Evolutionary conservation across 2,797 vertebrate species (phyloP).

Genomic region (Cetoscarus ocellatus): DNA sequence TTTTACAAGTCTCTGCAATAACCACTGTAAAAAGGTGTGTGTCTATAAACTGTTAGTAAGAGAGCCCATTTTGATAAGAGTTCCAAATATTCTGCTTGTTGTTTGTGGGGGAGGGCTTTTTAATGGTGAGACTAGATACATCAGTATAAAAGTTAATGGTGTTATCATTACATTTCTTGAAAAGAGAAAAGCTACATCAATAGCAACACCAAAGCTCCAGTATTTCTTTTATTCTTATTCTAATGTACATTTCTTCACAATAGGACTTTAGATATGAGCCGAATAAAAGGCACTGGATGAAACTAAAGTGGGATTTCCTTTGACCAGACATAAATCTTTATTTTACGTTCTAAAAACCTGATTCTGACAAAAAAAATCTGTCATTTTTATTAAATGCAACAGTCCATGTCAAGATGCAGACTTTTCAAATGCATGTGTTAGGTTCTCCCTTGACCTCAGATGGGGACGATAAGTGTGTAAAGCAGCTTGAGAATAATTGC

Average conservation of each 20-base stretch:
- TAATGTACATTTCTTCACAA: neutral
- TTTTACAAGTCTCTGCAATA: no score
- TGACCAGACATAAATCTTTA: neutral
- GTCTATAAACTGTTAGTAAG: no score
- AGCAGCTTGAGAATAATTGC: slow-evolving; percentile 57
- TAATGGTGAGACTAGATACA: no score
- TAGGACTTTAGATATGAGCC: neutral
- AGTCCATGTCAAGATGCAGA: slow-evolving; percentile 32
- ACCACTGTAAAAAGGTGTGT: no score
- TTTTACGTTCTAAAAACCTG: slow-evolving; percentile 7
- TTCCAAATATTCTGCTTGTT: no score
- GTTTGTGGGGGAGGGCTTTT: no score
- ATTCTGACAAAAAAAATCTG: neutral
- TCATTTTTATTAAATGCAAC: slow-evolving; percentile 16
- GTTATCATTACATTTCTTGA: no score
- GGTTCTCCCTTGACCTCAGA: slow-evolving; percentile 49
- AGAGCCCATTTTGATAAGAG: no score
- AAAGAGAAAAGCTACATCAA: no score
- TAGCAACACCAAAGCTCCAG: no score
- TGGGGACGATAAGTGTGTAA: slow-evolving; percentile 54
- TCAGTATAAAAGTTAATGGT: no score
- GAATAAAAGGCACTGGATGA: neutral
- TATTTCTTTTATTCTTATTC: no score
- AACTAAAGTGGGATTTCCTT: slow-evolving; percentile 6
- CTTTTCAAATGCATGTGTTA: slow-evolving; percentile 50